Evolutionary conservation across 2,113 vertebrate species (phyloP).

Genomic region (Blennius ocellaris): DNA sequence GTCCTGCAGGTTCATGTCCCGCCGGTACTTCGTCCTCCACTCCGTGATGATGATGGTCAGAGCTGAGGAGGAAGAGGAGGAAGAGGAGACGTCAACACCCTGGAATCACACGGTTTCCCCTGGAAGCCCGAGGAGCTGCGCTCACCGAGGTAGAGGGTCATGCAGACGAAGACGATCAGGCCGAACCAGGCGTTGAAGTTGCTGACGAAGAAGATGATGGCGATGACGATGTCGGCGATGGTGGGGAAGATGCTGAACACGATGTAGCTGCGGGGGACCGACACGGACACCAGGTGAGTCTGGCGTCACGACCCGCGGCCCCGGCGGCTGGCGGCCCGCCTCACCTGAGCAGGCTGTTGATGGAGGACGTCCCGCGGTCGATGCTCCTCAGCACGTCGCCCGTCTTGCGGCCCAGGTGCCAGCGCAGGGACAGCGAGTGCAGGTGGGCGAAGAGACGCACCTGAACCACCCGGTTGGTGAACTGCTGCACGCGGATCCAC

Average conservation of each 20-base stretch:
- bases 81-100: too few species aligned
- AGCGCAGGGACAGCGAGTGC: slow-evolving; percentile 91
- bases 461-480: slow-evolving; percentile 90
- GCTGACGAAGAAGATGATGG: slow-evolving; percentile 93
- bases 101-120: too few species aligned
- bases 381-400: slow-evolving; percentile 94
- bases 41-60: slow-evolving; percentile 94
- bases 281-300: too few species aligned
- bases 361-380: slow-evolving; percentile 92
- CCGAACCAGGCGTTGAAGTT: slow-evolving; percentile 97
- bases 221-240: slow-evolving; percentile 91
- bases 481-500: slow-evolving; percentile 98
- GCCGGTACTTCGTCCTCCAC: slow-evolving; percentile 96
- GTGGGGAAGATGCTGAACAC: slow-evolving; percentile 96
- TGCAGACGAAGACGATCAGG: slow-evolving; percentile 95
- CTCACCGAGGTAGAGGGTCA: slow-evolving; percentile 95
- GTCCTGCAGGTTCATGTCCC: slow-evolving; percentile 93
- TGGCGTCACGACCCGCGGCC: too few species aligned
- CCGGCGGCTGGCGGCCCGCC: too few species aligned
- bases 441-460: slow-evolving; percentile 91
- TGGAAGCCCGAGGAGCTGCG: slow-evolving; percentile 11
- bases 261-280: slow-evolving; percentile 86
- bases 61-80: slow-evolving; percentile 73
- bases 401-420: slow-evolving; percentile 93
- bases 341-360: slow-evolving; percentile 93